A percentile compares a stretch with the other conserved stretches of the same genome.
Conservation (phyloP, 37 sponge, comb jelly and placozoan genomes). For the Halichondria panicea region DNA sequence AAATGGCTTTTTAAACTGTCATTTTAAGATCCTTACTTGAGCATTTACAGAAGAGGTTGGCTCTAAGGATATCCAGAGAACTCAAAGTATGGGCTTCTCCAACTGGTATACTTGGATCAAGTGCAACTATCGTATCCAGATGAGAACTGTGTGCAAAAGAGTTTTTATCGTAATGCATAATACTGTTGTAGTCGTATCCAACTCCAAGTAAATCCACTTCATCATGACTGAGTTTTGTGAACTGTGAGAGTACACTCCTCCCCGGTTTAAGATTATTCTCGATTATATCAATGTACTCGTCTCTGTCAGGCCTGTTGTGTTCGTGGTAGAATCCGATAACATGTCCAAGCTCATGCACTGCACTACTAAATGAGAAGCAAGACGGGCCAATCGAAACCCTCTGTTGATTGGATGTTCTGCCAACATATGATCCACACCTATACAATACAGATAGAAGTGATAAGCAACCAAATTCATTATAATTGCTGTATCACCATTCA, state of each 20-base stretch:
- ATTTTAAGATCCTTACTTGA: conserved; percentile 12
- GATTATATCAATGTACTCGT: conserved; percentile 47
- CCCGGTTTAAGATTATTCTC: conserved; percentile 17
- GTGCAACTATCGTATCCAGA: conserved; percentile 25
- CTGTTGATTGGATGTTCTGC: conserved; percentile 5
- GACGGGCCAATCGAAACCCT: conserved; percentile 10
- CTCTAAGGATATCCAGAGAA: conserved; percentile 55
- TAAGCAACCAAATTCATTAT: no score
- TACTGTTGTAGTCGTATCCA: conserved; percentile 78
- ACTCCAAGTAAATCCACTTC: conserved; percentile 63
- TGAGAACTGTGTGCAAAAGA: conserved; percentile 16
- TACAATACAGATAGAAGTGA: no score
- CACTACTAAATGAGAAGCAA: conserved; percentile 11
- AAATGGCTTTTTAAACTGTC: no score
- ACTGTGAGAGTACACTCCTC: background rate
- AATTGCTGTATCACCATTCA: no score
- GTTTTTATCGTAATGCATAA: conserved; percentile 74
- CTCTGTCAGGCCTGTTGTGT: conserved; percentile 66
- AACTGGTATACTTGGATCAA: conserved; percentile 50
- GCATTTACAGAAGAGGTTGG: conserved; percentile 64
- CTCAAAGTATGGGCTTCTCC: conserved; percentile 48
- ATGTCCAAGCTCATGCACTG: conserved; percentile 73
- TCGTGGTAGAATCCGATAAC: conserved; percentile 76
- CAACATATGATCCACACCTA: conserved; percentile 48
- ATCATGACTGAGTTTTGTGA: background rate